A percentile compares a stretch with the other conserved stretches of the same genome.
phyloP scores from a whole-genome alignment of 2,888 invertebrate genomes.

The Ornithoptera priamus region DNA sequence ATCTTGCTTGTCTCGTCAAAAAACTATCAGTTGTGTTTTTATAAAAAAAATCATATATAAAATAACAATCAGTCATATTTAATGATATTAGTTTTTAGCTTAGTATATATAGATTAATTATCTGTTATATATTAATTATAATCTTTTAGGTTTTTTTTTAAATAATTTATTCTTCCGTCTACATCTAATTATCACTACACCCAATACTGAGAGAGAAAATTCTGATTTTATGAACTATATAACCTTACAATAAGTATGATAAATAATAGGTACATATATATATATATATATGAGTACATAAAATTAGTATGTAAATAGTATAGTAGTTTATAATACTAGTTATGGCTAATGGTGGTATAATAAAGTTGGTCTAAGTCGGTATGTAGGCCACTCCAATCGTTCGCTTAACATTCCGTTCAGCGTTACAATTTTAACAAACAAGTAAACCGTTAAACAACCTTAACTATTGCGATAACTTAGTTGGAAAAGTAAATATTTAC shows the following conservation, averaged over 20 bases:
- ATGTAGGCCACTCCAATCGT: slow-evolving; percentile 14
- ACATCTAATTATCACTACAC: no score
- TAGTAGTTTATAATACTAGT: not conserved
- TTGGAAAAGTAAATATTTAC: not conserved
- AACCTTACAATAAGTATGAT: not conserved
- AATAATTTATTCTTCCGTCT: no score
- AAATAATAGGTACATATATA: not conserved
- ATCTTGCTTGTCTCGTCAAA: no score
- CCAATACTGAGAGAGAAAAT: no score
- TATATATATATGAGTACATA: not conserved
- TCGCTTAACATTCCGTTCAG: slow-evolving; percentile 13
- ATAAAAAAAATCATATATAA: no score
- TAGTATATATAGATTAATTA: no score
- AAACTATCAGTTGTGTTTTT: no score
- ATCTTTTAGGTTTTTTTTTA: no score
- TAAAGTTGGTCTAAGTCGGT: slow-evolving; percentile 1
- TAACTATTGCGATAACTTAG: not conserved
- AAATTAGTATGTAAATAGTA: not conserved
- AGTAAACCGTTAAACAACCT: not conserved
- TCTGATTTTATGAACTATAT: no score
- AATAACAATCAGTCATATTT: no score
- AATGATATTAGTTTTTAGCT: no score
- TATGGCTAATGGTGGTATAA: not conserved
- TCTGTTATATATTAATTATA: no score
- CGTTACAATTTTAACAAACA: not conserved